These are phyloP conservation scores for Apaloderma vittatum DNA, from an alignment of 2,113 vertebrate genomes.

Conservation along the genomic window DNA sequence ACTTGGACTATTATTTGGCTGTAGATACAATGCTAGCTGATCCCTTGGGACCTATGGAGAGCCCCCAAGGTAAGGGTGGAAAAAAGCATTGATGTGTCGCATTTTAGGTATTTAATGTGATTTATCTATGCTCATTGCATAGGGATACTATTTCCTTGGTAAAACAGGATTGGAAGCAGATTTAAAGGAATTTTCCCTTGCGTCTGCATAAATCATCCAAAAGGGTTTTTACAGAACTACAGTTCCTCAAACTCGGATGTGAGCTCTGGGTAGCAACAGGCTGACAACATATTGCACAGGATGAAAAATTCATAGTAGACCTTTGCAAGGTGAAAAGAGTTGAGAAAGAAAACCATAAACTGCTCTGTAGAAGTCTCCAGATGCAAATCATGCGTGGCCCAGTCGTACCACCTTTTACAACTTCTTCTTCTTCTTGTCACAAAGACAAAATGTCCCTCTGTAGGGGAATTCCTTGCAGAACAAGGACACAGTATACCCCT, in stretches of 20 bases:
- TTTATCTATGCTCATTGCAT: not conserved
- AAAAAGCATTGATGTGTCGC: not conserved
- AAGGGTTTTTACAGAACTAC: not conserved
- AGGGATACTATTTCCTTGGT: not conserved
- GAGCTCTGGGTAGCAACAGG: not conserved
- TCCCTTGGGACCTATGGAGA: not conserved
- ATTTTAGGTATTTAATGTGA: not conserved
- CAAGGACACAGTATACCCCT: too few relatives aligned
- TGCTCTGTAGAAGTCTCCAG: not conserved
- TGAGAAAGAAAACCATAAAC: not conserved
- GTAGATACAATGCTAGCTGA: not conserved
- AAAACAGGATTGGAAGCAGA: not conserved
- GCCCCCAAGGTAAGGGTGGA: rapidly evolving
- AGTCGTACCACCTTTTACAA: not conserved
- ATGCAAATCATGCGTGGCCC: not conserved
- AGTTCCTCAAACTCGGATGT: not conserved
- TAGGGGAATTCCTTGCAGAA: too few relatives aligned
- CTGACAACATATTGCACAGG: not conserved
- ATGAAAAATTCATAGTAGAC: not conserved
- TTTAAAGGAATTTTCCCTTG: not conserved
- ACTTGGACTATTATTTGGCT: not conserved
- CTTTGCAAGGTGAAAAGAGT: not conserved
- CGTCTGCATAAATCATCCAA: not conserved
- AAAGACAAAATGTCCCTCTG: not conserved
- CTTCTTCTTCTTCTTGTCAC: not conserved